A percentile compares a stretch with the other conserved stretches of the same genome.
phyloP scores from a whole-genome alignment of 2,113 vertebrate genomes.

The Callipepla squamata region DNA sequence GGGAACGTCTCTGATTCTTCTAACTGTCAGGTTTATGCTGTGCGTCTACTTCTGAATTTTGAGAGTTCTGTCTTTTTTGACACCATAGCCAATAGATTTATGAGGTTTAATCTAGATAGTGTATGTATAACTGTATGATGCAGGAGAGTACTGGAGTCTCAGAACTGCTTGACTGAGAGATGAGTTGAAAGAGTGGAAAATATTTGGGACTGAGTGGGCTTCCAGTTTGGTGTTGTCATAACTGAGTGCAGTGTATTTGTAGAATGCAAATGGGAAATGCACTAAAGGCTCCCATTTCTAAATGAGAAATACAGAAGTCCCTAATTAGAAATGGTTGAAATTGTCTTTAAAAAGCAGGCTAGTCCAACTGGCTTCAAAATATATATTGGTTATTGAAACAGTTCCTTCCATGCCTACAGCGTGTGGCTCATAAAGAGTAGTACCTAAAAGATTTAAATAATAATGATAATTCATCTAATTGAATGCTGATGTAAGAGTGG shows the following conservation, averaged over 20 bases:
- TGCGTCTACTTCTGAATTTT: background rate
- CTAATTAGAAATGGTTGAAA: background rate
- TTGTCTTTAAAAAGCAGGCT: background rate
- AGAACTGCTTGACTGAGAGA: background rate
- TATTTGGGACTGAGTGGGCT: background rate
- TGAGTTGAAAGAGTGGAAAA: background rate
- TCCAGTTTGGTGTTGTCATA: background rate
- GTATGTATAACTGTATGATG: background rate
- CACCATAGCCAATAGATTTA: background rate
- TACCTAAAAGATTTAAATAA: background rate
- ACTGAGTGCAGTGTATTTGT: background rate
- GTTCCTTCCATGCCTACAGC: background rate
- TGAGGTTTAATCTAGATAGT: background rate
- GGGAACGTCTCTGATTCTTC: background rate
- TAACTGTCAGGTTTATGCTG: background rate
- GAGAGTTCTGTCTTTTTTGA: background rate
- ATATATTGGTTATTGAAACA: background rate
- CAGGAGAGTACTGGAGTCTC: background rate
- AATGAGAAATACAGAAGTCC: background rate
- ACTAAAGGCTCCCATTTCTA: background rate
- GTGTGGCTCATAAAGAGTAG: background rate
- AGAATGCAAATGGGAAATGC: background rate
- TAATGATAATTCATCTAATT: background rate
- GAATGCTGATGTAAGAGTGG: background rate
- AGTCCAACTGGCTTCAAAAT: background rate